These are phyloP conservation scores for Notarius quadriscutis DNA, from an alignment of 2,113 vertebrate species.

Conservation along the genomic window DNA sequence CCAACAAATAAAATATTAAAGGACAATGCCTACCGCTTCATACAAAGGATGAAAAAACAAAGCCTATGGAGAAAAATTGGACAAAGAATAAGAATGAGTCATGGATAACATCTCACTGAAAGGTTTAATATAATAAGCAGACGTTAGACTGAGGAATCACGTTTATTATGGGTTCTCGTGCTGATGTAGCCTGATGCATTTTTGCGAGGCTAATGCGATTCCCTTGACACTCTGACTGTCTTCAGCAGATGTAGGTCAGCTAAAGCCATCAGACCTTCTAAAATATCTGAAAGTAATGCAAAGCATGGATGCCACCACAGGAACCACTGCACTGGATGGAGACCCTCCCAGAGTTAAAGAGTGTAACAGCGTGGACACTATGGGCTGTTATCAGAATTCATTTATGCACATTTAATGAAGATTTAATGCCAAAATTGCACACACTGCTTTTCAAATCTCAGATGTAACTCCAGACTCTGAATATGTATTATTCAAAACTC, in stretches of 20 bases:
- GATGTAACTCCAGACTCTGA: neutral
- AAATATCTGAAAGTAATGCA: neutral
- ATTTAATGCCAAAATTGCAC: neutral
- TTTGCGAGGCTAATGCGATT: neutral
- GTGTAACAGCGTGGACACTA: neutral
- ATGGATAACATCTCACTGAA: neutral
- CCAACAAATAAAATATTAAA: conserved; percentile 5
- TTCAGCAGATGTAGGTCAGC: conserved; percentile 29
- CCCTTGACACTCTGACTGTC: neutral
- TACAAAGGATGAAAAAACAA: neutral
- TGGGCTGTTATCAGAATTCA: neutral
- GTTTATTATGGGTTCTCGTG: neutral
- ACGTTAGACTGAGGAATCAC: neutral
- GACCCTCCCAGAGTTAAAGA: neutral
- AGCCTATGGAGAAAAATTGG: neutral
- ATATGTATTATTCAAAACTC: too few species aligned
- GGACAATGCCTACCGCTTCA: neutral
- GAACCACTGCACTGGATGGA: neutral
- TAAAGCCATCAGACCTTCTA: conserved; percentile 31
- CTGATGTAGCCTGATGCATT: neutral
- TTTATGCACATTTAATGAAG: neutral
- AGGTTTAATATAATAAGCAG: neutral
- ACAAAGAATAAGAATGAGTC: neutral
- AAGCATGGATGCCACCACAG: neutral
- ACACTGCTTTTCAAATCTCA: neutral